Percentiles rank a stretch among this genome's conserved stretches.
Conservation (phyloP, 2,888 invertebrate genomes). For the Cenopis cana region DNA sequence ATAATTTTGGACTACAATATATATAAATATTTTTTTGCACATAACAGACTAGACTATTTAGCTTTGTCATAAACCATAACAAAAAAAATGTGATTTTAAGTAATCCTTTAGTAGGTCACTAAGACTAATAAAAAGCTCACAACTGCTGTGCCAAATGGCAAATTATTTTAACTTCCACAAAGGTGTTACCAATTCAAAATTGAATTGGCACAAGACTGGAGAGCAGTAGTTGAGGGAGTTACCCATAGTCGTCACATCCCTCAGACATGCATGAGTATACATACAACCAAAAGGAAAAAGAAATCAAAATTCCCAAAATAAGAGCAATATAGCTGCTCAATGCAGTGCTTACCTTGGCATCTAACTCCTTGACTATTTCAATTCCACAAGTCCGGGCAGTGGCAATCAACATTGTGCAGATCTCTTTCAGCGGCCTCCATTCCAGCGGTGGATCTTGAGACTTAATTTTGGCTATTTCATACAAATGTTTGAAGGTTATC, state of each 20-base stretch:
- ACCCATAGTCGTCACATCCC: too few relatives aligned
- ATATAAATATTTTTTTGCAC: too few relatives aligned
- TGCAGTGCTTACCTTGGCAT: constrained; percentile 82
- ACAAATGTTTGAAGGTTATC: constrained; percentile 96
- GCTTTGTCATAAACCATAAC: too few relatives aligned
- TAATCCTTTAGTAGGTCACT: too few relatives aligned
- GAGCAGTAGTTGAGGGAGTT: too few relatives aligned
- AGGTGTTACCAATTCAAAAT: background rate
- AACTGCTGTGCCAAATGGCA: background rate
- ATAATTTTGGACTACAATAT: too few relatives aligned
- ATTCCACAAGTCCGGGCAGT: constrained; percentile 93
- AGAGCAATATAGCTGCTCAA: background rate
- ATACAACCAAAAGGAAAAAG: too few relatives aligned
- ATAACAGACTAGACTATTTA: too few relatives aligned
- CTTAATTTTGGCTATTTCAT: constrained; percentile 99
- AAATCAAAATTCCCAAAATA: background rate
- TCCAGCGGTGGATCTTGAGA: constrained; percentile 91
- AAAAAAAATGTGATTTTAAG: too few relatives aligned
- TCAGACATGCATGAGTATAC: too few relatives aligned
- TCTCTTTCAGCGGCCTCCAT: constrained; percentile 86
- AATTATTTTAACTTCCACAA: background rate
- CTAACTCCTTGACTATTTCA: constrained; percentile 91
- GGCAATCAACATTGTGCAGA: constrained; percentile 92
- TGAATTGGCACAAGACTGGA: too few relatives aligned
- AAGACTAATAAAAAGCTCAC: background rate